Evolutionary conservation across 1,140 invertebrate genomes (phyloP), one percentile per base, ranked within the genome.

Genomic region (Plectrocnemia conspersa): DNA sequence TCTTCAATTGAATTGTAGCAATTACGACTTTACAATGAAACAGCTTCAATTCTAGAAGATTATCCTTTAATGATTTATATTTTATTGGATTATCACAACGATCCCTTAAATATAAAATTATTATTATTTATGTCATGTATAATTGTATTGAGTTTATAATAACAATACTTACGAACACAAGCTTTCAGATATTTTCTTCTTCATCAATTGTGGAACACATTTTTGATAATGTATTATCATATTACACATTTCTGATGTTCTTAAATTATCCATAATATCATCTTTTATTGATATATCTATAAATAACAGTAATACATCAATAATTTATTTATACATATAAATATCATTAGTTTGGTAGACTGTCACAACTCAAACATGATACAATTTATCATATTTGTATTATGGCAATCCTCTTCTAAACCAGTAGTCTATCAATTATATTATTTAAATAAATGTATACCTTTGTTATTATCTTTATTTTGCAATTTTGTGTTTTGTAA

Each of bases 161-260:
- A 36, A 36, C 11, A 5, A 6, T 4, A 5, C 13, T 7, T 7
- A 36, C 11, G 3, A 13, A 36, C 16, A 36, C 11, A 36, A 36
- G 33, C 4, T 36, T 5, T 5, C 2, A 13, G 25, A 50, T 24
- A 38, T 24, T 24, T 38, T 38, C 9, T 5, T 50, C 22, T 13
- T 38, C 11, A 23, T 24, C 25, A 13, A n/a, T n/a, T 38, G n/a
- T 16, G 33, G 47, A 13, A 50, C n/a, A 24, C 40, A 11, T 38
- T n/a, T 38, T 9, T 50, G 47, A 38, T 38, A 23, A 2, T 38
- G 24, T 16, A 13, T 1, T 7, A 38, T 38, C 21, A 50, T 16
- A 15, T 38, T 38, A 4, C 7, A 38, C 32, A 50, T 3, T 38
- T 50, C 5, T 10, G 22, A 50, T 4, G 47, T 38, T 50, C 24